phyloP scores from a whole-genome alignment of 2,113 vertebrate genomes.

The Polyodon spathula region DNA sequence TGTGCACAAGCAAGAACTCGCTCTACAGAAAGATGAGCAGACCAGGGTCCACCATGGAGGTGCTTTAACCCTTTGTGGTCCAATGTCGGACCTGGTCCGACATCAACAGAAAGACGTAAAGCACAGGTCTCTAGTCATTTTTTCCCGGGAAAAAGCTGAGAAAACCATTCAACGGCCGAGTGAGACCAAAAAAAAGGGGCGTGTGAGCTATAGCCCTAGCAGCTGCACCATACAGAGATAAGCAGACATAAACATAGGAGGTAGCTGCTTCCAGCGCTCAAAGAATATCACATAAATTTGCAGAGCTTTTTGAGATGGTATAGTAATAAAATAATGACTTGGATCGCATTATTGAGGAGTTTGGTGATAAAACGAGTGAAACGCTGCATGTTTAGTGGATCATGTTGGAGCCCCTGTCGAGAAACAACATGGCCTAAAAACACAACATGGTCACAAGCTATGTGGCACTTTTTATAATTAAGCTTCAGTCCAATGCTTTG shows the following conservation, averaged over 20 bases:
- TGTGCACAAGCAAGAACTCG: conserved; percentile 3
- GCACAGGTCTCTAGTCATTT: conserved; percentile 15
- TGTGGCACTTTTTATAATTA: conserved; percentile 19
- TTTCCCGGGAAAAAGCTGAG: no score
- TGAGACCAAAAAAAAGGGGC: no score
- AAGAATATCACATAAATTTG: no score
- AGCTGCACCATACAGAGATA: no score
- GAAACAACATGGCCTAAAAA: conserved; percentile 20
- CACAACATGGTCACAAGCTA: conserved; percentile 12
- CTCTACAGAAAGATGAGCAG: conserved; percentile 18
- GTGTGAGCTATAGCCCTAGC: no score
- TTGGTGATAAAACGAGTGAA: conserved; percentile 9
- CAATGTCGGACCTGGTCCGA: background rate
- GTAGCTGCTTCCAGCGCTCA: no score
- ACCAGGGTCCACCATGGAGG: background rate
- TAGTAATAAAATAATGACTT: conserved; percentile 13
- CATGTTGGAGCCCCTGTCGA: background rate
- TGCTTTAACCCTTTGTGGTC: background rate
- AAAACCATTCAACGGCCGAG: no score
- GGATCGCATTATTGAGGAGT: conserved; percentile 8
- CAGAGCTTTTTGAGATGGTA: no score
- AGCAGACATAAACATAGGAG: no score
- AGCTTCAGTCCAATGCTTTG: conserved; percentile 14
- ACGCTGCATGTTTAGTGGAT: conserved; percentile 15
- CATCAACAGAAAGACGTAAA: conserved; percentile 1